A percentile compares a stretch with the other conserved stretches of the same genome.
Evolutionary conservation across 2,113 vertebrate species (phyloP).

Genomic region (Mesembrinibis cayennensis): DNA sequence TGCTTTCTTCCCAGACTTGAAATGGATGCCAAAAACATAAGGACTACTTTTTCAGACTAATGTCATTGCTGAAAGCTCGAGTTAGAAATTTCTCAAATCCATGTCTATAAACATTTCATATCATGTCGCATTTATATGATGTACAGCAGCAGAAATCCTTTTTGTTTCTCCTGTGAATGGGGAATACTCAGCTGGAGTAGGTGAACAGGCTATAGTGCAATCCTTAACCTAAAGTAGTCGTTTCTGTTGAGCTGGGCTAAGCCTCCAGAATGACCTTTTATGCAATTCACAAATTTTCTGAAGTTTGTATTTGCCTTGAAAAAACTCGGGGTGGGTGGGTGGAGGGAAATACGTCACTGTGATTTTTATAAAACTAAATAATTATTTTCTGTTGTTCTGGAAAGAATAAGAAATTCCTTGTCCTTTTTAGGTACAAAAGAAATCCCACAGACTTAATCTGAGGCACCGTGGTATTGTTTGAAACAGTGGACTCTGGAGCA

Average conservation of each 20-base stretch:
- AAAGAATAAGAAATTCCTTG: neutral
- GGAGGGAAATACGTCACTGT: neutral
- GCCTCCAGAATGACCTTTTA: neutral
- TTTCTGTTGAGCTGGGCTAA: neutral
- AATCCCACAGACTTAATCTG: neutral
- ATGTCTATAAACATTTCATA: neutral
- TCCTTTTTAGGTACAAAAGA: neutral
- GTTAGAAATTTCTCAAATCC: neutral
- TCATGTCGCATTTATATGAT: neutral
- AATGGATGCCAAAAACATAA: neutral
- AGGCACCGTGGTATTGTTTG: neutral
- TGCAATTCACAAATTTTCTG: neutral
- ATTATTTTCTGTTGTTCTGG: neutral
- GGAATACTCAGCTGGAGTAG: neutral
- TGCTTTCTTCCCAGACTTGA: neutral
- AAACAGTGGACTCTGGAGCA: neutral
- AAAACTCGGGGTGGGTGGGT: neutral
- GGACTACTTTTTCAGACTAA: neutral
- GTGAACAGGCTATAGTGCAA: neutral
- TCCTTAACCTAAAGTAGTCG: neutral
- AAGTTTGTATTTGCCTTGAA: neutral
- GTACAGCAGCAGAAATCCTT: neutral
- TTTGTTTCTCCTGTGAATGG: neutral
- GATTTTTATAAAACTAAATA: neutral
- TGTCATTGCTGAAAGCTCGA: neutral